Base-by-base conservation (phyloP, 2,888 invertebrate species). In the Trissolcus brochymenae region DNA sequence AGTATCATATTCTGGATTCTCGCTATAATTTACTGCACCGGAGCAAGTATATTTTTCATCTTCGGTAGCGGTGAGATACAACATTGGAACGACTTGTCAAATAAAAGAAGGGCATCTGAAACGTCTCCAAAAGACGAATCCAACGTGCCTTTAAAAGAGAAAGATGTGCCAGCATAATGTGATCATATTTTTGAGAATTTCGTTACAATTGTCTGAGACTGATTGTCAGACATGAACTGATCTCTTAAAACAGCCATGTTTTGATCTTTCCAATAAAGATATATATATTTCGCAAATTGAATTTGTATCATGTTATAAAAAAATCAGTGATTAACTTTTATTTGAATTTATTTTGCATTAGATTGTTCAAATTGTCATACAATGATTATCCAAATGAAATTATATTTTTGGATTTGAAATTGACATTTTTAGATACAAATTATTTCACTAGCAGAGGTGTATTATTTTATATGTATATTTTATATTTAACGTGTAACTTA, bases 1-100 rank as follows among this genome's bases (percentile, higher is more conserved):
- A 93, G 92, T 86, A 93, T 93, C 67, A 94, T 96, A 0, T 96
- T 96, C 89, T 94, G 94, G 92, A 94, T 96, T 57, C 89, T 96
- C 16, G 94, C 94, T 0, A 92, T 89, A 2, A 93, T 94, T 0
- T 96, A 96, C 87, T 88, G 92, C 0, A 84, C 91, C 0, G 95
- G 95, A 0, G 93, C 94, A 0, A 56, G 93, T 0, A 88, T 91
- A 43, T 95, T 93, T 89, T 89, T 92, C 11, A 64, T 91, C 40
- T 91, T 95, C 81, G 94, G 94, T 0, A 91, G 92, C 0, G 95
- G 94, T 0, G 92, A 94, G 51, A 88, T 93, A 29, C 94, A 91
- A 80, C 75, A 83, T 1, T 91, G 91, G 91, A 91, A 91, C 81
- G 86, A 83, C 49, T 88, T 87, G 1, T 66, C 25, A 43, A 79